Evolutionary conservation across 2,797 vertebrate species (phyloP), one percentile per base, ranked within the genome.

Genomic region (Cygnus olor): DNA sequence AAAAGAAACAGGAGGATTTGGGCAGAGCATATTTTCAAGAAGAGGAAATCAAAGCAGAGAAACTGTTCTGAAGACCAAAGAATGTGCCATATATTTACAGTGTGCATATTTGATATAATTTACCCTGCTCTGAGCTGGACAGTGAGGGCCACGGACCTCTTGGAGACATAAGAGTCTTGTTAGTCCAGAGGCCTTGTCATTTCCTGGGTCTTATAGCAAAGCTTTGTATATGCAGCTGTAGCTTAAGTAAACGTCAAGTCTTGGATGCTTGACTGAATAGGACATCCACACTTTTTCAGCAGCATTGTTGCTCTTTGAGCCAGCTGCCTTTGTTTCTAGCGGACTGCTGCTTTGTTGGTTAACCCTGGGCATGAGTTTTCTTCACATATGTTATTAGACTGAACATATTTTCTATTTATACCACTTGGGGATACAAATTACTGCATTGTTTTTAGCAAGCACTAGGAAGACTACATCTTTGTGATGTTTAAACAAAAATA

Each of bases 341-440:
- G 89, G 76, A 54, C 69, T 49, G 11, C 84, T 32, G 47, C 73
- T 97, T 97, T 96, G 94, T 90, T 95, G 73, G 93, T 88, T 97
- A 97, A 97, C 94, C 93, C 94, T 96, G 80, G 92, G 93, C 95
- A 93, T 88, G 93, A 89, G 70, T 94, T 97, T 97, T 97, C 90
- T 77, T 96, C 94, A 87, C 87, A 89, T 92, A 91, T 96, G 94
- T 96, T 97, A 97, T 97, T 96, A 96, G 85, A 88, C 70, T 60
- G 88, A 95, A 69, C 78, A 28, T 93, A 94, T 96, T 95, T 97
- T 97, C 96, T 97, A 88, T 97, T 97, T 97, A 95, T 97, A 93
- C 64, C 45, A 94, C 76, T 95, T 78, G 83, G 72, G 81, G 69
- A 87, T 95, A 94, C 82, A 95, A 89, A 97, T 97, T 93, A 90